Evolutionary conservation across 2,888 invertebrate species (phyloP).

Genomic region (Harpalus rubripes): DNA sequence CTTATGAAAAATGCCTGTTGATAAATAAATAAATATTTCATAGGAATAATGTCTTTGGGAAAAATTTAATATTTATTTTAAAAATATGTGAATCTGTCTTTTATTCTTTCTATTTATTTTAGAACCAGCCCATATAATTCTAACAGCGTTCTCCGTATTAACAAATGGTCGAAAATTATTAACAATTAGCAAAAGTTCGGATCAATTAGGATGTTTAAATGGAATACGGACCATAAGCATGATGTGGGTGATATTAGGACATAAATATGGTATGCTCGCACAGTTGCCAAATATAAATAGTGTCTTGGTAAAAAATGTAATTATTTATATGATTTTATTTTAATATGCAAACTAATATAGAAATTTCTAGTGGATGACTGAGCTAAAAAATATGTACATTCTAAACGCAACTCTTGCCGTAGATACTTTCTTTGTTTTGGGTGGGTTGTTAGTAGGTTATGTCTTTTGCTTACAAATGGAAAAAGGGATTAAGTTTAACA

Average conservation of each 20-base stretch:
- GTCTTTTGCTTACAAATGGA: slow-evolving; percentile 18
- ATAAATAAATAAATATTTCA: no score
- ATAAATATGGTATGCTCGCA: slow-evolving; percentile 61
- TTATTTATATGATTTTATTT: neutral
- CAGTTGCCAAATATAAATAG: slow-evolving; percentile 43
- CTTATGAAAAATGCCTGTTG: no score
- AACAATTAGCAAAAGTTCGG: slow-evolving; percentile 74
- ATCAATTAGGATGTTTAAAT: slow-evolving; percentile 77
- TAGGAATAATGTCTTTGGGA: no score
- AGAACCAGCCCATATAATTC: slow-evolving; percentile 68
- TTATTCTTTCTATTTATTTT: slow-evolving; percentile 23
- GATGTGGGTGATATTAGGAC: slow-evolving; percentile 78
- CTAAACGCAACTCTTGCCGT: slow-evolving; percentile 30
- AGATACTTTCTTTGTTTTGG: slow-evolving; percentile 24
- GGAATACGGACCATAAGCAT: slow-evolving; percentile 78
- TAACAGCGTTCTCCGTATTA: slow-evolving; percentile 76
- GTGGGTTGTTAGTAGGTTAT: slow-evolving; percentile 41
- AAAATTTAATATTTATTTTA: no score
- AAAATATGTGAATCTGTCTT: no score
- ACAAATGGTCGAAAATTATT: slow-evolving; percentile 77
- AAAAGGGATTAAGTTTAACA: slow-evolving; percentile 30
- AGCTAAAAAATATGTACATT: slow-evolving; percentile 11
- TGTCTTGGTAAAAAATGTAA: slow-evolving; percentile 16
- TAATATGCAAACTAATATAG: neutral
- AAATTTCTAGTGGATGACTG: slow-evolving; percentile 6